Base-by-base conservation (phyloP, 1,140 invertebrate species). In the Gryon sp. region DNA sequence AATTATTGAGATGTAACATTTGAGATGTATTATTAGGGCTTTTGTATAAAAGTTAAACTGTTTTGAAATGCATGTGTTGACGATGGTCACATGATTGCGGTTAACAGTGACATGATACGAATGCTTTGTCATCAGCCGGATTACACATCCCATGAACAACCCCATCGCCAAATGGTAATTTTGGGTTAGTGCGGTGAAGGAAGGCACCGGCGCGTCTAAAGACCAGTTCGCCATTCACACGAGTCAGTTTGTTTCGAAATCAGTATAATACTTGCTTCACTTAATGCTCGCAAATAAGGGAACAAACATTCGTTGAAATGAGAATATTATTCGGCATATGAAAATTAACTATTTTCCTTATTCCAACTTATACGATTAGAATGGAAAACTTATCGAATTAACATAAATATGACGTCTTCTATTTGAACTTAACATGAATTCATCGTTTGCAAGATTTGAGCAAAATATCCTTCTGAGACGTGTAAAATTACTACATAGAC, bases 51-150 rank as follows among this genome's bases (percentile, higher is more conserved):
- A 57, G 75, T 62, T 82, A 82, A 84, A 84, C 82, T 83, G 80
- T 85, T 84, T 83, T 73, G 68, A 78, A 83, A 85, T 81, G 48
- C 50, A 30, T 59, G 52, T 40, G 73, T 68, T 83, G 73, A 73
- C 79, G 72, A 83, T 60, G 52, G 62, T 75, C 65, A 46, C 30
- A 22, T 53, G 79, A 57, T 59, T 68, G 63, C 50, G 65, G 62
- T 55, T 70, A 72, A 60, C 55, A 52, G 55, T 46, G 22, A 60
- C 41, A 46, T 22, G 30, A 60, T 72, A 62, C 55, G 40, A 50
- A 63, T 65, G 68, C 55, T 60, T 78, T 78, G 79, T 76, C 76
- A 76, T 76, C 68, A 53, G 43, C n/a, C 50, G 46, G 65, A 76
- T 78, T 80, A 73, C 52, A 57, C 24, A 73, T 57, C 45, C 34